Conservation (phyloP, 2,113 vertebrate genomes). For the Mirza zaza region DNA sequence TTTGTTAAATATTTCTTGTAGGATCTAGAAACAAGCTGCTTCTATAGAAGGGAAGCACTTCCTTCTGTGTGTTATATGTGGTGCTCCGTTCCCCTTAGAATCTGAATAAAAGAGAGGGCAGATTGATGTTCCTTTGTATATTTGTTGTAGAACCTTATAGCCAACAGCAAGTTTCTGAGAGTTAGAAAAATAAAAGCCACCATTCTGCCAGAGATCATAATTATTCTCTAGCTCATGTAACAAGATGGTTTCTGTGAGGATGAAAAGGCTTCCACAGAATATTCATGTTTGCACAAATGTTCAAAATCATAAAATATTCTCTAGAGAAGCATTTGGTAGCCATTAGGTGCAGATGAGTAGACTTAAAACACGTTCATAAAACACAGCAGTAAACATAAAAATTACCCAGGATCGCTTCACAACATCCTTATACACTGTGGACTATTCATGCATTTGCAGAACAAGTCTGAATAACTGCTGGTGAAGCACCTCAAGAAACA, state of each 20-base stretch:
- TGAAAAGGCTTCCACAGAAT: background rate
- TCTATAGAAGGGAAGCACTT: background rate
- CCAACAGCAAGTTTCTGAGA: background rate
- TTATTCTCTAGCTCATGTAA: background rate
- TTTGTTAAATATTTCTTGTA: background rate
- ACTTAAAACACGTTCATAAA: background rate
- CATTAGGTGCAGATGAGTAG: background rate
- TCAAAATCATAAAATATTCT: conserved; percentile 35
- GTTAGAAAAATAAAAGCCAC: background rate
- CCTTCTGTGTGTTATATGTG: background rate
- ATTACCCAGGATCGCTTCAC: background rate
- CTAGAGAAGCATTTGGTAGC: background rate
- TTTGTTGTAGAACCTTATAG: background rate
- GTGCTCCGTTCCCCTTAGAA: background rate
- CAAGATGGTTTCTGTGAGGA: background rate
- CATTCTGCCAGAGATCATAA: conserved; percentile 5
- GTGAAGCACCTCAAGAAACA: background rate
- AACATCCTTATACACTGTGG: background rate
- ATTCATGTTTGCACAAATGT: background rate
- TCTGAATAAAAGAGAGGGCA: background rate
- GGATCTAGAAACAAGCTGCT: background rate
- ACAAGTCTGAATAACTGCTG: background rate
- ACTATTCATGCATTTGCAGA: background rate
- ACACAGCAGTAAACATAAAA: background rate
- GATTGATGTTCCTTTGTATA: background rate